Percentiles rank a stretch among this genome's conserved stretches.
phyloP scores from a whole-genome alignment of 2,797 vertebrate species.

The Coregonus ussuriensis region DNA sequence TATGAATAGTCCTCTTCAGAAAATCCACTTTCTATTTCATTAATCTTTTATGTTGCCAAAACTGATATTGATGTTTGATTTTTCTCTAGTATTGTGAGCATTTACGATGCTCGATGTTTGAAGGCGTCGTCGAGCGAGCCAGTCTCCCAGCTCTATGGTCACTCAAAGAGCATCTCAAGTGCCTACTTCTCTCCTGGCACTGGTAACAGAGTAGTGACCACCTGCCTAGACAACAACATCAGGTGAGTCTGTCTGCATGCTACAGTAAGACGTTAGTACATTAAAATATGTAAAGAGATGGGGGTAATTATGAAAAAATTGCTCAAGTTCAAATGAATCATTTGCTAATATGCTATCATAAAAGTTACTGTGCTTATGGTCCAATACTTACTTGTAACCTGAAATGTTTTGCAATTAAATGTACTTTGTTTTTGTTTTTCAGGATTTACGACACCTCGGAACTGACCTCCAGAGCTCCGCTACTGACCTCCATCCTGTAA shows the following conservation, averaged over 20 bases:
- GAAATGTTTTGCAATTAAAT: neutral
- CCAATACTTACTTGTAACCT: neutral
- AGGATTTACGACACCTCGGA: conserved; percentile 84
- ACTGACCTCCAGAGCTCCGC: conserved; percentile 44
- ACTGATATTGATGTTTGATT: neutral
- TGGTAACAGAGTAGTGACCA: conserved; percentile 83
- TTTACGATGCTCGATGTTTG: conserved; percentile 84
- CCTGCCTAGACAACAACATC: conserved; percentile 80
- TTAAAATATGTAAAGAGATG: neutral
- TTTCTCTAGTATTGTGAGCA: conserved; percentile 63
- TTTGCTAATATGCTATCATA: no score
- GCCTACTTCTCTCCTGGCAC: conserved; percentile 89
- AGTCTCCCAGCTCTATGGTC: conserved; percentile 73
- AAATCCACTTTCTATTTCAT: neutral
- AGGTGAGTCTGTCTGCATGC: conserved; percentile 70
- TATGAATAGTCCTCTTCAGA: no score
- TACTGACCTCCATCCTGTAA: conserved; percentile 76
- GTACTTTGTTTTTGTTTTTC: conserved; percentile 44
- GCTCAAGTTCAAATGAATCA: no score
- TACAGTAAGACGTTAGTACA: no score
- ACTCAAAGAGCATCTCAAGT: conserved; percentile 74
- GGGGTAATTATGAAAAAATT: no score
- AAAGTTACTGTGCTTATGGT: no score
- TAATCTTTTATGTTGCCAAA: neutral
- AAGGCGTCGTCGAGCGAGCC: conserved; percentile 56